Evolutionary conservation across 2,888 invertebrate species (phyloP), one percentile per base, ranked within the genome.

Genomic region (Eilema caniola): DNA sequence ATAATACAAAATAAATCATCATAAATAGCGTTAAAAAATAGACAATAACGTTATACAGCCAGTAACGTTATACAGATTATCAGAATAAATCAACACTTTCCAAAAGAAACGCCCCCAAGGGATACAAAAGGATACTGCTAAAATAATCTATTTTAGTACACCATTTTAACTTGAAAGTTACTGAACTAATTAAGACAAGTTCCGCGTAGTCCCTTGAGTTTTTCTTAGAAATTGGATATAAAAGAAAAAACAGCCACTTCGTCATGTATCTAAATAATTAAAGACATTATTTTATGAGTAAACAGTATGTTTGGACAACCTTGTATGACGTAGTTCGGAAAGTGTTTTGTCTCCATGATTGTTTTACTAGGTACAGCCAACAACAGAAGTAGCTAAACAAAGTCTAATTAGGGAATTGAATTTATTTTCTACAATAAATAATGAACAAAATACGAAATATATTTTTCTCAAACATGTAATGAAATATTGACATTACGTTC

Each of bases 261-360:
- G 25, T 8, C 59, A 16, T 59, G 25, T 16, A 33, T 62, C 62
- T 31, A 33, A 23, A 62, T 33, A 33, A 62, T 62, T 31, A 33
- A 33, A 33, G 62, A 33, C 31, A 62, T 33, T 62, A 33, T 62
- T 24, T 59, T 59, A 28, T 28, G 25, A 59, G 59, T 59, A 25
- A 59, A 59, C 59, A 57, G 24, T 10, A 4, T 59, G 25, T 59
- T 28, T 59, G 28, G 28, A 20, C 59, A 59, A 28, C 59, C 28
- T 28, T 28, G 59, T 59, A 59, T 16, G 28, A 25, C 28, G n/a
- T 53, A 47, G 16, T 59, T 59, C 59, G 12, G 25, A 59, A 25
- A 25, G 59, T 24, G 5, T 59, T 24, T 14, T 59, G 3, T 16
- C 24, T 12, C 7, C 14, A 24, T 25, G 25, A 25, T 25, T 59